phyloP scores from a whole-genome alignment of 1,140 invertebrate species.

The Drosophila willistoni region DNA sequence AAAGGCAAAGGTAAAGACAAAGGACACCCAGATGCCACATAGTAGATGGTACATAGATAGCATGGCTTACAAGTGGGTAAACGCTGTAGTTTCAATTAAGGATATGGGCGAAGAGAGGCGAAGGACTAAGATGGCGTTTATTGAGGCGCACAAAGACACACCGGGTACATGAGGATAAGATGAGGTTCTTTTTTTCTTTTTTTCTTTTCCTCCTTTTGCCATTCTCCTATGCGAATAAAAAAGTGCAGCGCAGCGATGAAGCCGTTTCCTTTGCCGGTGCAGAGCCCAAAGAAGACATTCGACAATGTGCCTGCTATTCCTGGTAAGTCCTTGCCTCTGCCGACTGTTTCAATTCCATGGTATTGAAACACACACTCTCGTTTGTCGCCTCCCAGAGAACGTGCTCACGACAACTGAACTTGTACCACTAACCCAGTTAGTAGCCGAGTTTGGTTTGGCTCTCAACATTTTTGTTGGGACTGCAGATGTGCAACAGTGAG shows the following conservation, averaged over 20 bases:
- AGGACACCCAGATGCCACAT: constrained; percentile 18
- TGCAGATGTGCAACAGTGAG: constrained; percentile 39
- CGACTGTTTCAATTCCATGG: constrained; percentile 32
- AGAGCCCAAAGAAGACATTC: constrained; percentile 5
- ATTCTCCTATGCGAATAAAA: neutral
- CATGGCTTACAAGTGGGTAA: constrained; percentile 67
- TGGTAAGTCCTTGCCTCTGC: constrained; percentile 8
- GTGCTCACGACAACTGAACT: constrained; percentile 69
- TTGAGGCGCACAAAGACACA: constrained; percentile 11
- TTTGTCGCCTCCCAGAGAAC: constrained; percentile 15
- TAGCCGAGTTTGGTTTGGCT: neutral
- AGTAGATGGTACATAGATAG: constrained; percentile 46
- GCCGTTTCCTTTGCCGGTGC: constrained; percentile 11
- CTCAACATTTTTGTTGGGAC: constrained; percentile 4
- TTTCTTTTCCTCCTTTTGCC: neutral
- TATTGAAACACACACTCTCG: constrained; percentile 21
- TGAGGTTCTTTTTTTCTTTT: constrained; percentile 1
- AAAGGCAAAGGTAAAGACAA: constrained; percentile 58
- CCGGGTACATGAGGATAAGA: constrained; percentile 13
- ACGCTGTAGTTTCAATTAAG: constrained; percentile 71
- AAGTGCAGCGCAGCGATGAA: constrained; percentile 1
- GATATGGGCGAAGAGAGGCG: constrained; percentile 40
- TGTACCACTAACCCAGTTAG: constrained; percentile 83
- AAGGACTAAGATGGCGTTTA: constrained; percentile 12
- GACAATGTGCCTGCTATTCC: neutral